A percentile compares a stretch with the other conserved stretches of the same genome.
These are phyloP conservation scores for Hyaena hyaena DNA, from an alignment of 2,113 vertebrate genomes.

Conservation along the genomic window DNA sequence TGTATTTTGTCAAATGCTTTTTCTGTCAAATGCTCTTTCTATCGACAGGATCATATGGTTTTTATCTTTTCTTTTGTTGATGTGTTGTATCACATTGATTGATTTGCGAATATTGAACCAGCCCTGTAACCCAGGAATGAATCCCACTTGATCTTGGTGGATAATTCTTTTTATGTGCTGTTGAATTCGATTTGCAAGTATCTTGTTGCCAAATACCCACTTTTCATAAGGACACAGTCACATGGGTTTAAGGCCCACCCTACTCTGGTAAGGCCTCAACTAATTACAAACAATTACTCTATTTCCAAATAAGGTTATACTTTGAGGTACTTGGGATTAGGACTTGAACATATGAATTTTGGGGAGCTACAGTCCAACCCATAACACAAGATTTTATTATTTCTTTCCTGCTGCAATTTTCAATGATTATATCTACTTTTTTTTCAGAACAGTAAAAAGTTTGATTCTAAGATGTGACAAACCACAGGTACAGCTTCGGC, in stretches of 20 bases:
- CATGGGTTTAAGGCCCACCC: not conserved
- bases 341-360: not conserved
- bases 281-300: not conserved
- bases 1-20: too few species aligned
- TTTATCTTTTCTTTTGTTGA: too few species aligned
- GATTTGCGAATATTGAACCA: too few species aligned
- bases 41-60: too few species aligned
- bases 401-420: slow-evolving; percentile 19
- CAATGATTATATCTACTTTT: not conserved
- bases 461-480: slow-evolving; percentile 11
- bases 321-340: not conserved
- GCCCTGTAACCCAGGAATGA: too few species aligned
- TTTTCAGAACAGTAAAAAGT: not conserved
- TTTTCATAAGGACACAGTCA: not conserved
- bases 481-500: not conserved
- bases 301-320: not conserved
- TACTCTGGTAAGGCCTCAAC: not conserved
- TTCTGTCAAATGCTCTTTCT: too few species aligned
- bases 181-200: too few species aligned
- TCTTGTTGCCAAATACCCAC: not conserved
- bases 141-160: too few species aligned
- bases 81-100: too few species aligned
- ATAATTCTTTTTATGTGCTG: too few species aligned
- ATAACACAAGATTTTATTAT: not conserved
- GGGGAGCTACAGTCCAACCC: not conserved